Conservation (phyloP, 2,888 invertebrate species). For the Dicyrtomina minuta region DNA sequence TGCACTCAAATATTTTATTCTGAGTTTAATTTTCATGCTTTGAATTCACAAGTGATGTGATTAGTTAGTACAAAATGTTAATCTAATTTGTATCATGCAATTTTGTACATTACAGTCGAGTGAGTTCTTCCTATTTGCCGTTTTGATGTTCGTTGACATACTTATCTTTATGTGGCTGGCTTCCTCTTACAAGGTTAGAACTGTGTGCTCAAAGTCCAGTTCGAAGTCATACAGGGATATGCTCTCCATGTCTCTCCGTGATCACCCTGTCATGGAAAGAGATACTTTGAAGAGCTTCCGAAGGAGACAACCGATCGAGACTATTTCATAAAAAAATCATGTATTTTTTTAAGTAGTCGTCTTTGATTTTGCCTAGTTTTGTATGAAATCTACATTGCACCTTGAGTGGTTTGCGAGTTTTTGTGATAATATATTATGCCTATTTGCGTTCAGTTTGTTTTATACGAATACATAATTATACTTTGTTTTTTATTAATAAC, state of each 20-base stretch:
- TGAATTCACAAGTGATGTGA: neutral
- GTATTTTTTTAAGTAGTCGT: too few species aligned
- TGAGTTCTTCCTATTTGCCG: constrained; percentile 74
- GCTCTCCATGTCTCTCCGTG: neutral
- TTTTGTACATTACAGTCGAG: constrained; percentile 62
- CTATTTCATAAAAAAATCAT: neutral
- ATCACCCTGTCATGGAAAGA: neutral
- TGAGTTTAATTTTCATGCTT: neutral
- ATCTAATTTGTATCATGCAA: neutral
- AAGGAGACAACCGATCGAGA: neutral
- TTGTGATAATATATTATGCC: too few species aligned
- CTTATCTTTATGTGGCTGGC: constrained; percentile 61
- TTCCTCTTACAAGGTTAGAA: constrained; percentile 56
- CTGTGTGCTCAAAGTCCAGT: neutral
- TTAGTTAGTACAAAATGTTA: neutral
- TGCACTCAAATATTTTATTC: too few species aligned
- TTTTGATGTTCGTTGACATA: constrained; percentile 68
- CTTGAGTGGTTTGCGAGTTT: too few species aligned
- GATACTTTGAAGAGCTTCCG: neutral
- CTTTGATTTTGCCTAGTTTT: too few species aligned
- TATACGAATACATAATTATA: too few species aligned
- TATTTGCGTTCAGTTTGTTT: too few species aligned
- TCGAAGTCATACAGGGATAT: constrained; percentile 14
- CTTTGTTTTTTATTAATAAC: too few species aligned
- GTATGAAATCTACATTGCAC: too few species aligned